Base-by-base conservation (phyloP, 2,797 vertebrate species). In the Salarias fasciatus region DNA sequence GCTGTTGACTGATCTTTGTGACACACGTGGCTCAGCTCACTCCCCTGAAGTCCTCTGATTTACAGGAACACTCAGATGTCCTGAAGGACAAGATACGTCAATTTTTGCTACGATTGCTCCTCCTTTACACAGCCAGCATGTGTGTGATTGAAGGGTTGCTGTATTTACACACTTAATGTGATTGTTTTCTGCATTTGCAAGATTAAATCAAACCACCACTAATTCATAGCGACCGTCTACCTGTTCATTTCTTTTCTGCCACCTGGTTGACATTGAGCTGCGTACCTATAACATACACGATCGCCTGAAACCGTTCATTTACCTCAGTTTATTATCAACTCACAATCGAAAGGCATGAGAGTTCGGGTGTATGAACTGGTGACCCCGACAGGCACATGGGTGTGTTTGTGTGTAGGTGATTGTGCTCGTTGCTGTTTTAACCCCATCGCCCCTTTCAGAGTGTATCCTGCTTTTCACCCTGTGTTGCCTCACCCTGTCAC, bases 121-220 rank as follows among this genome's bases (percentile, higher is more conserved):
- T 42, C 35, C 49, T 63, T 50, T 52, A 36, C 38, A 64, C 42
- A 53, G 65, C 60, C 46, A 53, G 65, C 60, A 71, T 75, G 63
- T 52, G 54, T 72, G 37, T 77, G 43, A 51, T 13, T 55, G 41
- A 61, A 66, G 44, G 30, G 11, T 55, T 46, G 28, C 75, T 42
- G n/a, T 73, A 30, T 51, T 35, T 35, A 68, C 29, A 53, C 13
- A 38, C 54, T 68, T 68, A 53, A 31, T 76, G 59, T 75, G 29
- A 69, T 53, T 42, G 40, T 45, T 57, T 62, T 82, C 79, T 51
- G 35, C 43, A 60, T 72, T 74, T 42, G 57, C 63, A 38, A 55
- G 33, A 73, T 75, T 66, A 75, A 79, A 83, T 75, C 8, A 76
- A 69, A 50, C 10, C 10, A 52, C 49, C 31, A 59, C 50, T 37